phyloP scores from a whole-genome alignment of 1,140 invertebrate species.

The Meloidogyne chitwoodi region DNA sequence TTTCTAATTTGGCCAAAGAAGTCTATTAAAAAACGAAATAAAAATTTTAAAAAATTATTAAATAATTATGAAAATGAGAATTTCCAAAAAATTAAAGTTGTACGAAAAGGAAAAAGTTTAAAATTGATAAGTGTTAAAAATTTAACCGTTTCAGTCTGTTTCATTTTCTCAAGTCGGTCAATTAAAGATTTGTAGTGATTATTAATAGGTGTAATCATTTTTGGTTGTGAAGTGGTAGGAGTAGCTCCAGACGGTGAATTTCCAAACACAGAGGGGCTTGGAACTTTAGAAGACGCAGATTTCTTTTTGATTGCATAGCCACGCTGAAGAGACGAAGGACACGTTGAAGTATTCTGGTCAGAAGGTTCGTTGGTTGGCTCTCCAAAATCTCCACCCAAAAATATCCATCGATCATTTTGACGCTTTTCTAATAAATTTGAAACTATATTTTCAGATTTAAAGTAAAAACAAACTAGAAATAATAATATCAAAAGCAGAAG shows the following conservation, averaged over 20 bases:
- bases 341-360: background rate
- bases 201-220: background rate
- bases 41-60: too few relatives aligned
- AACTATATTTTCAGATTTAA: background rate
- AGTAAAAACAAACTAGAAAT: background rate
- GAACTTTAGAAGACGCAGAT: background rate
- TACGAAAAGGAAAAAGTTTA: too few relatives aligned
- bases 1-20: background rate
- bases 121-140: background rate
- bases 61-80: background rate
- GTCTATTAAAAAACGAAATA: background rate
- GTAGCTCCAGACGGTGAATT: background rate
- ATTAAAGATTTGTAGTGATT: conserved; percentile 1
- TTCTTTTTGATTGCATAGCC: background rate
- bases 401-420: conserved; percentile 8
- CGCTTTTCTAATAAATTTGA: conserved; percentile 2
- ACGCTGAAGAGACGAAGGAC: background rate
- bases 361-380: background rate
- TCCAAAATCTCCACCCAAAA: conserved; percentile 6
- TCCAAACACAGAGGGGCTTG: background rate
- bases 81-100: too few relatives aligned
- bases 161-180: background rate
- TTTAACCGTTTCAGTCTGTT: background rate
- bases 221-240: background rate
- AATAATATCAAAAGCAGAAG: conserved; percentile 10